Evolutionary conservation across 2,113 vertebrate genomes (phyloP), one percentile per base, ranked within the genome.

Genomic region (Empidonax alnorum): DNA sequence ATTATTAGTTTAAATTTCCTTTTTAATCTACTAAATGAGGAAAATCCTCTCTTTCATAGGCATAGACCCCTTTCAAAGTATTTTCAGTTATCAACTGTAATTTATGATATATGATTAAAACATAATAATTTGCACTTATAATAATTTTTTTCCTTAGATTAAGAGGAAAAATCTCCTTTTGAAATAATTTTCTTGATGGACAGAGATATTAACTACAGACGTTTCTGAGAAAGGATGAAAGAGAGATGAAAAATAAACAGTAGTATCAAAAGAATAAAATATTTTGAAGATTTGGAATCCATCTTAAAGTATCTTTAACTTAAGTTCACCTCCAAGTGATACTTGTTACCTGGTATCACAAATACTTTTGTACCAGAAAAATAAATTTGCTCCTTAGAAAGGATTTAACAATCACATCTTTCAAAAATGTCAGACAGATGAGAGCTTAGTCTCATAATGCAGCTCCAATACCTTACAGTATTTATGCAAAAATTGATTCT

Each of bases 201-300:
- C 23, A 84, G 67, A 95, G 39, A 71, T 94, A 90, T 77, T 95
- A 74, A 67, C 46, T 92, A 89, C 16, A 90, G 50, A 52, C 11
- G 95, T 96, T 62, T 44, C 21, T 37, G 73, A 25, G 65, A 87
- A 95, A 95, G 24, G 3, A n/a, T 72, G 21, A 93, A 69, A 90
- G 25, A 52, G 33, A 86, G 41, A 61, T 84, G 47, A 95, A 96
- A 96, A 97, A 82, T 89, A 95, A 92, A 76, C 52, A 89, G 23
- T 13, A 72, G 3, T 86, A 74, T 96, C 84, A 63, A 82, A 86
- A 84, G 24, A 92, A 94, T 49, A 27, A 23, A 82, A 71, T 61
- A 10, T 58, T 96, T 93, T 95, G 23, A 87, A 94, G 84, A 92
- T 37, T 91, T 87, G 8, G 69, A 94, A 89, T 89, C 15, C 28